Base-by-base conservation (phyloP, 2,797 vertebrate genomes). In the Sebastes hubbsi region DNA sequence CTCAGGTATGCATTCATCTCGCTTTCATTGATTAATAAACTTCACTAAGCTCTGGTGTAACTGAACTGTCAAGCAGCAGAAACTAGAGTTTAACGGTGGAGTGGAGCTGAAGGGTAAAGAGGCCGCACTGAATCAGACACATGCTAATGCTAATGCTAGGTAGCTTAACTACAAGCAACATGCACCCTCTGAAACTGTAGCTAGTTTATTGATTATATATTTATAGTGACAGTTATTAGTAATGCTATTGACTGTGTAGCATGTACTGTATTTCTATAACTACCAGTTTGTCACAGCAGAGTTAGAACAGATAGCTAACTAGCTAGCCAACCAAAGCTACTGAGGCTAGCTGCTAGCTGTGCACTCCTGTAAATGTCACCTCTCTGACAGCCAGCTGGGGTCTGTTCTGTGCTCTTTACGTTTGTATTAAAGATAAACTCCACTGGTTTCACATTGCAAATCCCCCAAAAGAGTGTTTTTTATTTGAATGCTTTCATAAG, bases 31-130 rank as follows among this genome's bases (percentile, higher is more conserved):
- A 16, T 22, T 11, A 1, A 3, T 11, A 3, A 13, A 14, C 2
- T 0, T 4, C 0, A 0, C 1, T 14, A 8, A 3, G 12, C 4
- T 67, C 1, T 49, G 2, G 0, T 2, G 0, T 14, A 6, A 54
- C 2, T 3, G 2, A 25, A 36, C 32, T 79, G 59, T 66, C 2
- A 36, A 36, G 10, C 2, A 16, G 22, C 2, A 68, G 5, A 54
- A 62, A 18, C 11, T 1, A 1, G 14, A 3, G 12, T 67, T 81
- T 76, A 18, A 22, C 68, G 10, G 36, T 72, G 77, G 46, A 71
- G 69, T 84, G 61, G 80, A 90, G 85, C 85, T 95, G 95, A 96
- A 96, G 96, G 95, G 96, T 96, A 95, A 95, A 94, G 67, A 95
- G 95, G 95, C 95, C 95, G 76, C 92, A 61, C 85, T 91, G 87